Evolutionary conservation across 2,113 vertebrate genomes (phyloP).

Genomic region (Gobio gobio): DNA sequence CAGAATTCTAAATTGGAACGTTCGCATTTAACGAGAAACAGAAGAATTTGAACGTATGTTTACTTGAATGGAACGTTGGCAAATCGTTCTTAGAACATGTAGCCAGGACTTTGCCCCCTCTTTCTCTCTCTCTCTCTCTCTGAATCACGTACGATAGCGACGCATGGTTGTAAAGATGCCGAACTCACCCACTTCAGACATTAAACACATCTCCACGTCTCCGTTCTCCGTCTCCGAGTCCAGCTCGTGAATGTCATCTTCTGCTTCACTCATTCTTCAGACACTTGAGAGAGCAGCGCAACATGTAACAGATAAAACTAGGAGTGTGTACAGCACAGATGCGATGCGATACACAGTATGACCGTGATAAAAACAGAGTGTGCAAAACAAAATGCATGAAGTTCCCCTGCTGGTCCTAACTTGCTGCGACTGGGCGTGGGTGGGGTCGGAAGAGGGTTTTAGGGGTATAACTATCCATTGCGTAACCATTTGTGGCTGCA

Average conservation of each 20-base stretch:
- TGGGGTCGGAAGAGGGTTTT: conserved; percentile 33
- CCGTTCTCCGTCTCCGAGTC: conserved; percentile 59
- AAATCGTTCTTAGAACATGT: too few relatives aligned
- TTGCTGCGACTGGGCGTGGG: not conserved
- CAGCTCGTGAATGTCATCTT: conserved; percentile 65
- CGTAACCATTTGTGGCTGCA: not conserved
- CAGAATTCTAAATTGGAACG: too few relatives aligned
- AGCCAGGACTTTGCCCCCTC: not conserved
- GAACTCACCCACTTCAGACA: conserved; percentile 64
- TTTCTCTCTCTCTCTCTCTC: not conserved
- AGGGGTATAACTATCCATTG: not conserved
- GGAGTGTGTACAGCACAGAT: too few relatives aligned
- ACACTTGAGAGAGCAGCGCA: not conserved
- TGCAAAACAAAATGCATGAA: not conserved
- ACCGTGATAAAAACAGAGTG: not conserved
- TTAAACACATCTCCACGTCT: conserved; percentile 58
- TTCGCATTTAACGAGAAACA: too few relatives aligned
- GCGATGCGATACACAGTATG: not conserved
- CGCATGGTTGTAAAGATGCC: too few relatives aligned
- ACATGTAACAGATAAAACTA: not conserved
- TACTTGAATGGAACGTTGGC: too few relatives aligned
- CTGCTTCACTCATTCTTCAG: conserved; percentile 54
- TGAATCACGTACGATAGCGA: not conserved
- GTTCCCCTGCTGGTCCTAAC: not conserved
- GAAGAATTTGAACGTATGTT: too few relatives aligned